These are phyloP conservation scores for Watersipora subatra DNA, from an alignment of 1,140 invertebrate genomes.

Conservation along the genomic window DNA sequence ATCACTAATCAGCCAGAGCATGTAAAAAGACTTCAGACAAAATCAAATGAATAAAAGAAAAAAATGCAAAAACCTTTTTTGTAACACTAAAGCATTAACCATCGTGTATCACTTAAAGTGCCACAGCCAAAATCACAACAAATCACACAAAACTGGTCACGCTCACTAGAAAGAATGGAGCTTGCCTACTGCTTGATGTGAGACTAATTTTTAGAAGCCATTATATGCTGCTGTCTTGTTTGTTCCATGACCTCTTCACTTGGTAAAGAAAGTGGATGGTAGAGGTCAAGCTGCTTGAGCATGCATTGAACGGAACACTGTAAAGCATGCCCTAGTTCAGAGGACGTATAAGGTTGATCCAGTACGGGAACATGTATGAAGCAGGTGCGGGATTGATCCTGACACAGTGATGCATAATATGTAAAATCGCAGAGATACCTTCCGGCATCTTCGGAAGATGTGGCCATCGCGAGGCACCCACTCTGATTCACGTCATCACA, in stretches of 20 bases:
- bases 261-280: not conserved
- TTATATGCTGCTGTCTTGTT: not conserved
- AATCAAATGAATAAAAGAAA: too few relatives aligned
- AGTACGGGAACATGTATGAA: constrained; percentile 46
- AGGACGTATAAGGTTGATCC: constrained; percentile 28
- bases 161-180: too few relatives aligned
- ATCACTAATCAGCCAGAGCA: too few relatives aligned
- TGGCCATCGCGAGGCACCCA: constrained; percentile 24
- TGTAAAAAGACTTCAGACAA: too few relatives aligned
- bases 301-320: constrained; percentile 21
- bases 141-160: too few relatives aligned
- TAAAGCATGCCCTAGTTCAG: constrained; percentile 26
- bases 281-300: constrained; percentile 21
- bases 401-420: constrained; percentile 42
- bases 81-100: too few relatives aligned
- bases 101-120: too few relatives aligned
- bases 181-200: too few relatives aligned
- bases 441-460: constrained; percentile 40
- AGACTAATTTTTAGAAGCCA: too few relatives aligned
- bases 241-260: not conserved
- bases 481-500: constrained; percentile 34
- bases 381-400: constrained; percentile 34
- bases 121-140: too few relatives aligned
- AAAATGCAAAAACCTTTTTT: too few relatives aligned
- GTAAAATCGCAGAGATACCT: constrained; percentile 46